A percentile compares a stretch with the other conserved stretches of the same genome.
These are phyloP conservation scores for Shargacucullia verbasci DNA, from an alignment of 2,888 invertebrate species.

Conservation along the genomic window DNA sequence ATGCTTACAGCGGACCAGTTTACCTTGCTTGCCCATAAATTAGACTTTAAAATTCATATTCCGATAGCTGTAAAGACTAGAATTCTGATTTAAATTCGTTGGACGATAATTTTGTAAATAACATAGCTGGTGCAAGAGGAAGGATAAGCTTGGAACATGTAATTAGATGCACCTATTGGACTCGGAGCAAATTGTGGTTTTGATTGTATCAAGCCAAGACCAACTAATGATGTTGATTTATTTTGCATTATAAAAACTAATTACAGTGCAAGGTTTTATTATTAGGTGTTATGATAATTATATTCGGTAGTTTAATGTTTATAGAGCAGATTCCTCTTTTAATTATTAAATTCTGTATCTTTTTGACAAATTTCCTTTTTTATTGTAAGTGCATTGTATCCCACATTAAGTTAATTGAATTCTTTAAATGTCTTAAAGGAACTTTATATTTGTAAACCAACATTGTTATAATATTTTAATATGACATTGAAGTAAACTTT, in stretches of 20 bases:
- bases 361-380: no score
- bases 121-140: constrained; percentile 58
- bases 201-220: constrained; percentile 38
- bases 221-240: constrained; percentile 29
- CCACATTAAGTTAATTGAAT: no score
- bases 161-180: constrained; percentile 64
- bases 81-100: constrained; percentile 46
- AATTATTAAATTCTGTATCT: no score
- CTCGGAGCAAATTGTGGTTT: constrained; percentile 44
- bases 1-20: constrained; percentile 56
- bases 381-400: no score
- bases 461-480: constrained; percentile 27
- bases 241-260: constrained; percentile 24
- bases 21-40: constrained; percentile 55
- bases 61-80: constrained; percentile 46
- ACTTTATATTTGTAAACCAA: constrained; percentile 11
- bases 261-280: constrained; percentile 30
- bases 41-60: constrained; percentile 49
- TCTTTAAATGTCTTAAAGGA: no score
- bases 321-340: no score
- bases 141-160: constrained; percentile 58
- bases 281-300: constrained; percentile 9
- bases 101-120: constrained; percentile 52
- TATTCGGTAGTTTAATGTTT: no score
- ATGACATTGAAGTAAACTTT: constrained; percentile 46